A percentile compares a stretch with the other conserved stretches of the same genome.
phyloP scores from a whole-genome alignment of 1,140 invertebrate species.

The Hypothenemus hampei region DNA sequence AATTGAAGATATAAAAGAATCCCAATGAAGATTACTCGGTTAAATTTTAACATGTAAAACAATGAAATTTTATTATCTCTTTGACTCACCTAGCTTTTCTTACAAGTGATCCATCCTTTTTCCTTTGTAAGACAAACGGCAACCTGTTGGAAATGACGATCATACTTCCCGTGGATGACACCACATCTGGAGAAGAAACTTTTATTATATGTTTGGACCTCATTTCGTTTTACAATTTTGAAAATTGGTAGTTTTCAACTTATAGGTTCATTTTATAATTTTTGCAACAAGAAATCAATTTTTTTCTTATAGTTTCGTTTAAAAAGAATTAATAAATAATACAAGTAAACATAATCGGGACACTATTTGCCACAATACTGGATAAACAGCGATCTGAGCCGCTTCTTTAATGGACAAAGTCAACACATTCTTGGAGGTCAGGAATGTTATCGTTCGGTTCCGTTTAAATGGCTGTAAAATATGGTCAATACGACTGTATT shows the following conservation, averaged over 20 bases:
- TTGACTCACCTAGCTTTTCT: slow-evolving; percentile 73
- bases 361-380: slow-evolving; percentile 14
- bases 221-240: no score
- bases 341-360: slow-evolving; percentile 6
- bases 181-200: slow-evolving; percentile 39
- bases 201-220: slow-evolving; percentile 8
- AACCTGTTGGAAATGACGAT: slow-evolving; percentile 87
- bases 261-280: no score
- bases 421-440: slow-evolving; percentile 25
- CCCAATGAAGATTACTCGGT: no score
- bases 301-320: background rate
- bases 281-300: no score
- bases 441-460: slow-evolving; percentile 17
- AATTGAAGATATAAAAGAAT: no score
- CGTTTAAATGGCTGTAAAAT: slow-evolving; percentile 7
- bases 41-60: no score
- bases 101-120: slow-evolving; percentile 64
- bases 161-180: slow-evolving; percentile 61
- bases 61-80: background rate
- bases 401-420: slow-evolving; percentile 30
- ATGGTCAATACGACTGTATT: slow-evolving; percentile 27
- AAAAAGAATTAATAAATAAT: background rate
- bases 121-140: slow-evolving; percentile 77
- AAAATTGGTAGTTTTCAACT: no score
- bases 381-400: slow-evolving; percentile 13